A percentile compares a stretch with the other conserved stretches of the same genome.
Evolutionary conservation across 2,113 vertebrate species (phyloP).

Genomic region (Arothron firmamentum): DNA sequence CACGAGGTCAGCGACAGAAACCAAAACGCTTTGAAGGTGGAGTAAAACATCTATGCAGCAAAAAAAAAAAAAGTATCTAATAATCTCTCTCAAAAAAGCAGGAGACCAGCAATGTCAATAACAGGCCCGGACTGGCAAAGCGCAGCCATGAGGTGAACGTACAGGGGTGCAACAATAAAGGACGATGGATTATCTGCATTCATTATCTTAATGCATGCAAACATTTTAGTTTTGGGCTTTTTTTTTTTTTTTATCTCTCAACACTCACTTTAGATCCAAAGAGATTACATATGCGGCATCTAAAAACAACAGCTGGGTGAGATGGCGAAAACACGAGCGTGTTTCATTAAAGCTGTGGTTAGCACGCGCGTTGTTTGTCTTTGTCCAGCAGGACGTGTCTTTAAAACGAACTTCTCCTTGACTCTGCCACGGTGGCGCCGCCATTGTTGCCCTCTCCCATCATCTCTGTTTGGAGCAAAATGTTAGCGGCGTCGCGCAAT

Average conservation of each 20-base stretch:
- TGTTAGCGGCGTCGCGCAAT: slow-evolving; percentile 28
- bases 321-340: slow-evolving; percentile 2
- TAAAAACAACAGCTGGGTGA: slow-evolving; percentile 29
- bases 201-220: slow-evolving; percentile 21
- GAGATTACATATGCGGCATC: slow-evolving; percentile 36
- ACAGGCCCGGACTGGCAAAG: background rate
- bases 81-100: no score
- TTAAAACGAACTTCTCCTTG: slow-evolving; percentile 3
- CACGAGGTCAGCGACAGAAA: slow-evolving; percentile 15
- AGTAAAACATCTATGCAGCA: background rate
- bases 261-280: slow-evolving; percentile 27
- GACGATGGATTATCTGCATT: slow-evolving; percentile 33
- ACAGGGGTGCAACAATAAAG: slow-evolving; percentile 7
- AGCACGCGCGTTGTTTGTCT: background rate
- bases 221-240: background rate
- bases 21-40: background rate
- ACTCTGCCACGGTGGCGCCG: background rate
- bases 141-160: background rate
- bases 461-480: slow-evolving; percentile 41
- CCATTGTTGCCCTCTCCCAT: background rate
- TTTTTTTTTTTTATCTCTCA: background rate
- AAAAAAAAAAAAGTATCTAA: background rate
- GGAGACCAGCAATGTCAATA: no score
- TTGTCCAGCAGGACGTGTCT: background rate
- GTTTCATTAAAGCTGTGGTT: background rate